phyloP scores from a whole-genome alignment of 92 coral and sea anemone genomes.

The Anthopleura xanthogrammica region DNA sequence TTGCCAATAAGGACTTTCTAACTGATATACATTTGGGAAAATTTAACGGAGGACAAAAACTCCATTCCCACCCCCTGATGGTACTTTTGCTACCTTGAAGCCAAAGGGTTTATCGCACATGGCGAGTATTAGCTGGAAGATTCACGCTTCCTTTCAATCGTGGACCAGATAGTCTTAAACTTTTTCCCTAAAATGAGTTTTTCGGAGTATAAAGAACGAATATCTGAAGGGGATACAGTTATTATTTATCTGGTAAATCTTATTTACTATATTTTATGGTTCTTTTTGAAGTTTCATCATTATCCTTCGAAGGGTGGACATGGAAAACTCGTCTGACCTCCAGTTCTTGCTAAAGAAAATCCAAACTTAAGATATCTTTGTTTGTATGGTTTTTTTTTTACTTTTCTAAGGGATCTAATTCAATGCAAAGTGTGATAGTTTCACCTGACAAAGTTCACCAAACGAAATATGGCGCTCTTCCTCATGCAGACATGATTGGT shows the following conservation, averaged over 20 bases:
- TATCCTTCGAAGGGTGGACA: too few relatives aligned
- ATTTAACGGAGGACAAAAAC: background rate
- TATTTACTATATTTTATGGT: background rate
- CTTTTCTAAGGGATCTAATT: conserved; percentile 71
- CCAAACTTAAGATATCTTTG: background rate
- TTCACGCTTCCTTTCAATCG: background rate
- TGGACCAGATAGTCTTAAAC: background rate
- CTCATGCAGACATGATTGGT: conserved; percentile 90
- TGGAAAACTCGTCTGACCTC: too few relatives aligned
- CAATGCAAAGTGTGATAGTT: conserved; percentile 75
- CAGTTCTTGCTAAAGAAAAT: background rate
- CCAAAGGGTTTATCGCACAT: background rate
- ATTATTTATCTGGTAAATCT: conserved; percentile 74
- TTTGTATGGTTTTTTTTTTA: background rate
- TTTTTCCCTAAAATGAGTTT: conserved; percentile 68
- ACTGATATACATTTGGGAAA: too few relatives aligned
- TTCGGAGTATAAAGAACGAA: conserved; percentile 66
- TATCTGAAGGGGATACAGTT: conserved; percentile 88
- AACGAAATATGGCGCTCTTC: conserved; percentile 88
- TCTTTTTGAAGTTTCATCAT: too few relatives aligned
- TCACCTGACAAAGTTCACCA: conserved; percentile 75
- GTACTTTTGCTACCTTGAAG: background rate
- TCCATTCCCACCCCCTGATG: background rate
- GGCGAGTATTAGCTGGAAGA: background rate
- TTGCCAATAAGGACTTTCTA: too few relatives aligned